Evolutionary conservation across 2,888 invertebrate genomes (phyloP), one percentile per base, ranked within the genome.

Genomic region (Mayetiola destructor): DNA sequence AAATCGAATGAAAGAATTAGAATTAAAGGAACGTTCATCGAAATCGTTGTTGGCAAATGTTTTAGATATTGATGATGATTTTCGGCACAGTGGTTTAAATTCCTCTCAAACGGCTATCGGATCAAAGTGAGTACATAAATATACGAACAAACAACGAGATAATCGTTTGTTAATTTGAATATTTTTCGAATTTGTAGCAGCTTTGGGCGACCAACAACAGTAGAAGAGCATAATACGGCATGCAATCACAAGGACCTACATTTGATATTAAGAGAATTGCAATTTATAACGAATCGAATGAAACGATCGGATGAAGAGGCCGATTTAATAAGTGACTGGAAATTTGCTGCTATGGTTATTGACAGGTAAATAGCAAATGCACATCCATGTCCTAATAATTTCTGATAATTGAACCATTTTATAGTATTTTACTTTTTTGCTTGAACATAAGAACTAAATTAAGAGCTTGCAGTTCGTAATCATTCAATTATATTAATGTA

Each of bases 291-390:
- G 39, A 82, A 84, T 64, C 83, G 92, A 66, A 90, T 95, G 87
- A 86, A 88, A 72, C 90, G 92, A 72, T 87, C 92, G 58, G 95
- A 96, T 69, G 90, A 92, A 66, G 91, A 92, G 69, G 85, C 87
- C 59, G 93, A 94, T 70, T 79, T 90, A 63, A 91, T 91, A 66
- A 91, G 88, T 74, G 95, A 96, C 73, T 95, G 95, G 95, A 94
- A 93, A 73, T 96, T 95, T 72, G 95, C 95, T 59, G 95, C 94
- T 63, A 93, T 95, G 91, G 95, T 95, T 70, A 92, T 96, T 70
- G 95, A 96, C 77, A 85, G 91, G 79, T 82, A 61, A n/a, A n/a
- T 53, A 30, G 20, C 18, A 30, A 53, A 30, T 30, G 6, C 6
- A 32, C 6, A 53, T 53, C 3, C 20, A 32, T 9, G 6, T 32